Evolutionary conservation across 1,140 invertebrate species (phyloP), one percentile per base, ranked within the genome.

Genomic region (Drosophila ficusphila): DNA sequence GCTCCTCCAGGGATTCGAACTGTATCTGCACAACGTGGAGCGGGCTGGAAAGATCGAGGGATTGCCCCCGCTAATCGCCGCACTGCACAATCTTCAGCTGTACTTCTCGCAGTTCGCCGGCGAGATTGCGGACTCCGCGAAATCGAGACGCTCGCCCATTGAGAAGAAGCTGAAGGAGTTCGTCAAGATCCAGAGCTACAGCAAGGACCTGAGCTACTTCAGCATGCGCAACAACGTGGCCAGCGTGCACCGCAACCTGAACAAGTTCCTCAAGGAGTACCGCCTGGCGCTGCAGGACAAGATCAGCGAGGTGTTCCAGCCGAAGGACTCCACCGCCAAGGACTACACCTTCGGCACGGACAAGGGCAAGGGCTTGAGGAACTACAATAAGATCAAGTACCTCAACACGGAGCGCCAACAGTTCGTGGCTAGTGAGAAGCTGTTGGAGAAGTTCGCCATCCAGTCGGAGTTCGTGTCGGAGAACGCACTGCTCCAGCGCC

Each of bases 131-230:
- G 91, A 92, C 1, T 93, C 94, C 48, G 94, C 98, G 1, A 93
- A 94, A 16, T 92, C 94, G 4, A 91, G 96, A 5, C 94, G 95
- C 51, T 81, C 92, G 0, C 97, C 97, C 0, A 96, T 99, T 60
- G 97, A 99, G 76, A 98, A 98, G 92, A 96, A 98, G 91, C 89
- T 99, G 1, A 96, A 96, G 67, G 97, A 98, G 64, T 98, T 97
- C 91, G 96, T 99, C 0, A 99, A 99, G 91, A 99, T 99, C 38
- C 96, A 96, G n/a, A 93, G 97, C 27, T 99, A 98, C 96, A 98
- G 97, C 88, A 92, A 94, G 70, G 98, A 99, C 85, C 94, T 98
- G 1, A 99, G 96, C 86, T 98, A 98, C 90, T 99, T 96, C 94
- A 95, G 97, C n/a, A 94, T 99, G 6, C 97, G 97, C 72, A 95